These are phyloP conservation scores for Onthophagus sagittarius DNA, from an alignment of 2,888 invertebrate species.

Conservation along the genomic window DNA sequence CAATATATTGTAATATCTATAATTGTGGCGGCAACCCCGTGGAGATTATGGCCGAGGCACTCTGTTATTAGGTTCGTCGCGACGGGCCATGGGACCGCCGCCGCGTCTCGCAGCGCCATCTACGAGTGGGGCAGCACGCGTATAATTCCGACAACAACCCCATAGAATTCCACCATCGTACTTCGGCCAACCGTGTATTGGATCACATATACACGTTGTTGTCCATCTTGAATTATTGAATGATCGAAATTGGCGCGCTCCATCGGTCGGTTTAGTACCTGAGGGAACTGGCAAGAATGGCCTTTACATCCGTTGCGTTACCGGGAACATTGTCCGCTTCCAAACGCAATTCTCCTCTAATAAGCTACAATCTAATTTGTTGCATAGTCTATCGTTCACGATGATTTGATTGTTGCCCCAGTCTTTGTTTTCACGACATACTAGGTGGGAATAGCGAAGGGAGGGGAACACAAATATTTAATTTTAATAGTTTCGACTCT, in stretches of 20 bases:
- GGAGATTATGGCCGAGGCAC: constrained; percentile 40
- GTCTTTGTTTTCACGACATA: neutral
- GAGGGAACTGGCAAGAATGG: neutral
- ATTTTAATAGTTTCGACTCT: neutral
- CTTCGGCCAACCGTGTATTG: neutral
- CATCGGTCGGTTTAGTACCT: neutral
- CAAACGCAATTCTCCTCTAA: neutral
- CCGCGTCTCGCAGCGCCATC: neutral
- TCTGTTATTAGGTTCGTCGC: constrained; percentile 36
- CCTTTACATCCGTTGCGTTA: neutral
- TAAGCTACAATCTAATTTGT: neutral
- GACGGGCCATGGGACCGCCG: constrained; percentile 29
- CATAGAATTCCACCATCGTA: neutral
- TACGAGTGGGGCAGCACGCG: neutral
- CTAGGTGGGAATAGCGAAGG: too few relatives aligned
- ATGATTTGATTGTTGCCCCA: neutral
- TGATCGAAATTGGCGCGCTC: constrained; percentile 3
- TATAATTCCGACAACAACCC: neutral
- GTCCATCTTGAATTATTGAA: constrained; percentile 11
- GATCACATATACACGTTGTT: neutral
- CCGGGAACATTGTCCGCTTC: neutral
- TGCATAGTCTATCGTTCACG: neutral
- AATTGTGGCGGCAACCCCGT: constrained; percentile 44
- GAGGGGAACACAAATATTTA: too few relatives aligned
- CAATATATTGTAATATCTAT: constrained; percentile 46